A percentile compares a stretch with the other conserved stretches of the same genome.
phyloP scores from a whole-genome alignment of 2,113 vertebrate genomes.

The Microcebus murinus region DNA sequence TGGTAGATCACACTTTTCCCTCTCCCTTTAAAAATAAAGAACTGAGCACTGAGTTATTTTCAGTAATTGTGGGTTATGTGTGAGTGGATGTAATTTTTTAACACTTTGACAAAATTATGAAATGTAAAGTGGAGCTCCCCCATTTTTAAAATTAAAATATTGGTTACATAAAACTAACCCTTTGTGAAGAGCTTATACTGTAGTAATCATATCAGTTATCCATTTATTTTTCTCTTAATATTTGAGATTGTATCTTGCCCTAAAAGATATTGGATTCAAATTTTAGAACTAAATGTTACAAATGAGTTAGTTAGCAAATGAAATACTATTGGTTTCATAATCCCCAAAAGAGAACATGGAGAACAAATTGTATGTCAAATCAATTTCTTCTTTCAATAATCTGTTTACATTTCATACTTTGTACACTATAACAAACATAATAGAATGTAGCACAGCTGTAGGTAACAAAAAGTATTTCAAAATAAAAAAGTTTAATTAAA shows the following conservation, averaged over 20 bases:
- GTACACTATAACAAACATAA: background rate
- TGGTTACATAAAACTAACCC: background rate
- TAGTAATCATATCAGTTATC: background rate
- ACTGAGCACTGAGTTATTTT: constrained; percentile 21
- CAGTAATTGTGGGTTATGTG: background rate
- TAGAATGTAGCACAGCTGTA: background rate
- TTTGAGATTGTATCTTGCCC: background rate
- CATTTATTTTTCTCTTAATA: background rate
- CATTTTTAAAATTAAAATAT: constrained; percentile 38
- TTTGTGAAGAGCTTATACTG: background rate
- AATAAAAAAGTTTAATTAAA: background rate
- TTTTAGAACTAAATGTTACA: background rate
- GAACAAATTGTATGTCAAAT: background rate
- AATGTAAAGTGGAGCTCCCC: background rate
- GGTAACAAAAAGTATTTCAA: background rate
- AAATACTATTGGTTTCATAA: background rate
- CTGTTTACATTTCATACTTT: background rate
- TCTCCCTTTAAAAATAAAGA: constrained; percentile 19
- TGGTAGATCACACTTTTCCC: background rate
- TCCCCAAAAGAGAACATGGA: background rate
- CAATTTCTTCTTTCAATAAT: background rate
- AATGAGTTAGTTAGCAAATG: background rate
- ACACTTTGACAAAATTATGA: background rate
- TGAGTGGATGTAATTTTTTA: background rate
- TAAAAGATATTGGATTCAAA: background rate